Evolutionary conservation across 2,888 invertebrate genomes (phyloP).

Genomic region (Pardosa pseudoannulata): DNA sequence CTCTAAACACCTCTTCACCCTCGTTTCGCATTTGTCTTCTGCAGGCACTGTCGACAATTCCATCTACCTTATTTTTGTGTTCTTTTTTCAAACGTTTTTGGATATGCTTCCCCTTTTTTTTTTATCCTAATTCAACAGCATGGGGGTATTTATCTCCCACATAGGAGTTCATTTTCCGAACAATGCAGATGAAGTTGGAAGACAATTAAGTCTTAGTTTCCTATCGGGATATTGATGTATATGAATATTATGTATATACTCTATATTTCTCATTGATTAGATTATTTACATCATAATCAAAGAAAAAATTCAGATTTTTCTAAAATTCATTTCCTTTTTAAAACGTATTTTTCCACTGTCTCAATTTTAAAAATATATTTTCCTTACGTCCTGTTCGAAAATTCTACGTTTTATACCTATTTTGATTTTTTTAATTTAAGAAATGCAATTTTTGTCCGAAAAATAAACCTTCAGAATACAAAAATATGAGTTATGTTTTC

Average conservation of each 20-base stretch:
- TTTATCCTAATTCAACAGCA: constrained; percentile 35
- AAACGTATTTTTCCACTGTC: constrained; percentile 48
- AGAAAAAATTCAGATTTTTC: constrained; percentile 57
- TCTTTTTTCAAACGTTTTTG: too few species aligned
- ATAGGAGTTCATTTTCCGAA: constrained; percentile 58
- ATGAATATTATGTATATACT: constrained; percentile 55
- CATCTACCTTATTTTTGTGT: background rate
- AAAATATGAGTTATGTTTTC: too few species aligned
- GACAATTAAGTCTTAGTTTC: constrained; percentile 41
- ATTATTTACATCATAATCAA: too few species aligned
- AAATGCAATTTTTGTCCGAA: constrained; percentile 10
- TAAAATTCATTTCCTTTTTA: constrained; percentile 66
- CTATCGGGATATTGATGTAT: constrained; percentile 41
- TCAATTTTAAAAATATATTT: constrained; percentile 63
- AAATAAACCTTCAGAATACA: too few species aligned
- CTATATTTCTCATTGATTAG: constrained; percentile 53
- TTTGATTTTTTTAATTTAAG: background rate
- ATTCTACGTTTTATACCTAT: constrained; percentile 28
- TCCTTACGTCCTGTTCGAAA: background rate
- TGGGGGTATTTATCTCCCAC: constrained; percentile 4
- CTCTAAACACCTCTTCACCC: constrained; percentile 48
- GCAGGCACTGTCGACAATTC: background rate
- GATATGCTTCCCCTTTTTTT: constrained; percentile 31
- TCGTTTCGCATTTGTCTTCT: constrained; percentile 59
- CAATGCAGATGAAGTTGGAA: constrained; percentile 28